Base-by-base conservation (phyloP, 2,888 invertebrate species). In the Ypsolopha sequella region DNA sequence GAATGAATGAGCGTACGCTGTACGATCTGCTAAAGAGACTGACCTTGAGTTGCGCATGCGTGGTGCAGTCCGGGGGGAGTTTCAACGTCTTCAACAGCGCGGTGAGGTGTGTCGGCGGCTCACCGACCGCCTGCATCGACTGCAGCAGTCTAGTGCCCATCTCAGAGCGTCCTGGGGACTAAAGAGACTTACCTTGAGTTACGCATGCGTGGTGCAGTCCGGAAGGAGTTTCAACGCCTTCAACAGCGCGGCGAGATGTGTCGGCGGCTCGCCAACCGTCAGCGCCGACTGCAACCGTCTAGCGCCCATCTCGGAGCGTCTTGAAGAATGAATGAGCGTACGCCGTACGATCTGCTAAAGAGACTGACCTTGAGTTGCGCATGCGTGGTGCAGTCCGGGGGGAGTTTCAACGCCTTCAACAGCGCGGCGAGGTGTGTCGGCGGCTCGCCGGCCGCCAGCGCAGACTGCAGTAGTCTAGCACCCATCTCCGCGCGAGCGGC, bases 401-500 rank as follows among this genome's bases (percentile, higher is more conserved):
- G 86, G 58, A 84, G 64, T 0, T 57, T 55, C 11, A 84, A 66
- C 10, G 73, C 65, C 0, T 56, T 46, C 36, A 86, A 62, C 48
- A 81, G 51, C 0, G 66, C 64, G 0, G 79, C 73, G 0, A 79
- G 70, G 35, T 63, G 70, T 6, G 60, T 62, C 47, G 72, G 58
- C 1, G 67, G 64, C 58, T 61, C 70, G 0, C 73, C 75, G 0
- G 66, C 75, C 2, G 76, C 76, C 45, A 73, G 56, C n/a, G 77
- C 73, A 53, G 80, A 68, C 61, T 76, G 78, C 50, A 80, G 66
- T 8, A 82, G 63, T 0, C 81, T 68, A 0, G 72, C 75, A 0
- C 81, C 81, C 77, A 82, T 76, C 73, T 85, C 84, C 0, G 80
- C 72, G 10, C 76, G 68, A 0, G 80, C 68, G 8, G 70, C 70